Conservation (phyloP, 1,140 invertebrate genomes). For the Drosophila cardini region DNA sequence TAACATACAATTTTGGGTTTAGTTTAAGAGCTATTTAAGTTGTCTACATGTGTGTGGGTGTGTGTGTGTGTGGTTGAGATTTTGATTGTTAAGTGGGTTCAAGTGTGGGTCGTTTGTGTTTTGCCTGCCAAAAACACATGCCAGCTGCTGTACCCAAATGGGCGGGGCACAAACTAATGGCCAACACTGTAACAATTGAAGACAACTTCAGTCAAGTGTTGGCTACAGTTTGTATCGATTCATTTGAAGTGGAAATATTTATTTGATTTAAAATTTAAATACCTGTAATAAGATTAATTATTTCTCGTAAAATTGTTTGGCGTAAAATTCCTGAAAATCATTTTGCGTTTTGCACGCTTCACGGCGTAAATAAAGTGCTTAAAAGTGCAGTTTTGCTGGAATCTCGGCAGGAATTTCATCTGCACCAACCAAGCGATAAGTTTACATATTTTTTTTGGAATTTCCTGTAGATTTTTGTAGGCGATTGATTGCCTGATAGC, state of each 20-base stretch:
- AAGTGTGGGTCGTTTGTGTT: constrained; percentile 40
- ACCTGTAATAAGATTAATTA: background rate
- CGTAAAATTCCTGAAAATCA: background rate
- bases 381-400: background rate
- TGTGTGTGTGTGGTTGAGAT: constrained; percentile 34
- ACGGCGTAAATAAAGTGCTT: background rate
- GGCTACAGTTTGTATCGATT: background rate
- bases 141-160: constrained; percentile 11
- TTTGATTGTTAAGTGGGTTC: constrained; percentile 36
- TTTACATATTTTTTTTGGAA: background rate
- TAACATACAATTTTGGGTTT: constrained; percentile 23
- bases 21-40: constrained; percentile 66
- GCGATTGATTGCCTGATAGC: constrained; percentile 7
- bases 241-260: background rate
- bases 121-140: constrained; percentile 69
- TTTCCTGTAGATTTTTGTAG: background rate
- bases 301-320: background rate
- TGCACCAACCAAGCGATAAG: background rate
- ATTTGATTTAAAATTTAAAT: background rate
- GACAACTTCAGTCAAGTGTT: constrained; percentile 55
- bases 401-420: background rate
- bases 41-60: background rate
- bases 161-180: constrained; percentile 62
- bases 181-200: constrained; percentile 54
- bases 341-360: background rate